A percentile compares a stretch with the other conserved stretches of the same genome.
These are phyloP conservation scores for Gobius niger DNA, from an alignment of 2,113 vertebrate species.

Conservation along the genomic window DNA sequence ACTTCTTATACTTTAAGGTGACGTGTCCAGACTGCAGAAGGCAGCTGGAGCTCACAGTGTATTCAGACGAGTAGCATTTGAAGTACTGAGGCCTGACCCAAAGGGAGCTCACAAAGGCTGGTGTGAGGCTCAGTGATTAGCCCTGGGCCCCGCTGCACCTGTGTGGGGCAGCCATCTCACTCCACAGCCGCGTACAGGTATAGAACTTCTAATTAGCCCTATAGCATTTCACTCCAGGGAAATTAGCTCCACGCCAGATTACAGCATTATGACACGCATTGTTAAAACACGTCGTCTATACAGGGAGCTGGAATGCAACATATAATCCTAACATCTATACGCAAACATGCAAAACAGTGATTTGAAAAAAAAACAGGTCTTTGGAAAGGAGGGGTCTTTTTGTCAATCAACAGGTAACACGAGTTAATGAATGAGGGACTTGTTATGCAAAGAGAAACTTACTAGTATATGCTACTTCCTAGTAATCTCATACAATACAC, in stretches of 20 bases:
- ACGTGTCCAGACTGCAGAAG: neutral
- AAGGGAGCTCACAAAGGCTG: conserved; percentile 4
- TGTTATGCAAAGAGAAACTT: no score
- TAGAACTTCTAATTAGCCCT: neutral
- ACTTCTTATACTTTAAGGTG: neutral
- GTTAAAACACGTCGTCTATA: no score
- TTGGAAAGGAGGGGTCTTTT: no score
- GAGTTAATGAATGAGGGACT: no score
- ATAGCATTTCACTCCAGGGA: neutral
- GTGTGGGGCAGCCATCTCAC: neutral
- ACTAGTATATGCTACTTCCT: no score
- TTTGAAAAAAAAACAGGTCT: no score
- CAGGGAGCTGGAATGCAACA: no score
- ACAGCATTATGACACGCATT: neutral
- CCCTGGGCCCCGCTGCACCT: conserved; percentile 4
- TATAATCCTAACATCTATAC: no score
- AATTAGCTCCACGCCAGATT: neutral
- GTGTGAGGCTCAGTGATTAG: conserved; percentile 5
- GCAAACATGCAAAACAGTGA: no score
- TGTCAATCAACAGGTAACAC: no score
- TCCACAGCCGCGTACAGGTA: neutral
- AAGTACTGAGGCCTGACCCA: conserved; percentile 4
- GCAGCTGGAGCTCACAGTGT: neutral
- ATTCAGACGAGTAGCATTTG: neutral
- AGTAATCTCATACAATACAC: no score